Evolutionary conservation across 2,888 invertebrate genomes (phyloP), one percentile per base, ranked within the genome.

Genomic region (Slavum lentiscoides): DNA sequence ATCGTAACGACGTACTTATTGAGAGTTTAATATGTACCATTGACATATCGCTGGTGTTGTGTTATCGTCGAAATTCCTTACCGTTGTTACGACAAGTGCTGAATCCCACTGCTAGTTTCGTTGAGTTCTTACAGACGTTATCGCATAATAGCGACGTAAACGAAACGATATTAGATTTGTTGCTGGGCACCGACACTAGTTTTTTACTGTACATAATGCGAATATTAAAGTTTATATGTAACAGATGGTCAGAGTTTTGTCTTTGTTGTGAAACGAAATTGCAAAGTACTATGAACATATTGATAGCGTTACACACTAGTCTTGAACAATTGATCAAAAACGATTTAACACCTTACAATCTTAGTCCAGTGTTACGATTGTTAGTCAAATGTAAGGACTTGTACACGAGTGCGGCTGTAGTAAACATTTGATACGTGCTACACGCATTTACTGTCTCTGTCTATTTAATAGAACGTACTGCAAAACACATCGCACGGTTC

Each of bases 11-110:
- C 87, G 94, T 94, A 85, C 88, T 96, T 84, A 93, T 96, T 82
- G 96, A 96, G 88, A 93, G 94, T 5, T 95, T 96, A 95, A 93
- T 96, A 11, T 95, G 95, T 86, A 94, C 94, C 59, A 87, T 96
- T 72, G 95, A 96, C 86, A 94, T 95, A 68, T 94, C 93, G 0
- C 92, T 93, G 39, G 95, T 94, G 62, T 91, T 95, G 81, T 93
- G 93, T 43, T 93, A 93, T 85, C 90, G 94, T 74, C 93, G 93
- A 85, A 92, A 93, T 0, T 91, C 93, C 19, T 93, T 92, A 84
- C 93, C 93, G 2, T 93, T 94, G 86, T 88, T 94, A 84, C 91
- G 93, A 84, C 90, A 91, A 8, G 93, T 94, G 91, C 88, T 96
- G 73, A 94, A 94, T 88, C 95, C 95, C 0, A 92, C 93, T 81